Conservation (phyloP, 2,113 vertebrate genomes). For the Nothocercus nigrocapillus region DNA sequence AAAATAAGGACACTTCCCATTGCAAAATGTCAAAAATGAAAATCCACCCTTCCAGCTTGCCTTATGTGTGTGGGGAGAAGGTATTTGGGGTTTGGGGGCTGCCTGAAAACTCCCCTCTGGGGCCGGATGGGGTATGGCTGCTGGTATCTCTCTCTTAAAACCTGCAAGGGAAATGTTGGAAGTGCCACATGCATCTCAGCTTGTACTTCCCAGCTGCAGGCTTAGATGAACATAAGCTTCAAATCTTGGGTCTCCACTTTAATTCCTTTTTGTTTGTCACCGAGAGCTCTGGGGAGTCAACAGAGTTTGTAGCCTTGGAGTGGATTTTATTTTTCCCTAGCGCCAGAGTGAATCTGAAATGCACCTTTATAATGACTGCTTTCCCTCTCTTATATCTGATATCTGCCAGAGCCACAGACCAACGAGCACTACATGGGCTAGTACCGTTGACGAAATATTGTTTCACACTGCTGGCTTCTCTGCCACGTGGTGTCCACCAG, state of each 20-base stretch:
- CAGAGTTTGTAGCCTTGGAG: not conserved
- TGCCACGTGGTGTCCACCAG: too few relatives aligned
- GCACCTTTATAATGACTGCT: not conserved
- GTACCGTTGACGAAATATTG: not conserved
- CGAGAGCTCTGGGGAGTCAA: not conserved
- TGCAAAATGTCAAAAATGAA: not conserved
- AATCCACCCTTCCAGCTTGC: not conserved
- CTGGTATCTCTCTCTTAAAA: not conserved
- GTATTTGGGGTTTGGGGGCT: not conserved
- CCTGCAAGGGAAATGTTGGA: not conserved
- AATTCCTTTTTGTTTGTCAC: not conserved
- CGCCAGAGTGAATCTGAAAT: not conserved
- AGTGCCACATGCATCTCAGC: rapidly evolving
- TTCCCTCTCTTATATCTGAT: not conserved
- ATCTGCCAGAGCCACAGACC: not conserved
- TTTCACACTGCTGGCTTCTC: not conserved
- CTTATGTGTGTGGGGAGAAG: not conserved
- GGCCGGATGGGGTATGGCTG: not conserved
- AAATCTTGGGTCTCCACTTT: not conserved
- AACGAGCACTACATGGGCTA: not conserved
- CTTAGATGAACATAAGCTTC: not conserved
- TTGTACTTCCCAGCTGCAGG: not conserved
- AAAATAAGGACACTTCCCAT: not conserved
- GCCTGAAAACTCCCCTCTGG: not conserved
- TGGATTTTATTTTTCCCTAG: not conserved